These are phyloP conservation scores for Alcedo quadribrachys DNA, from an alignment of 2,797 vertebrate genomes.

Conservation along the genomic window DNA sequence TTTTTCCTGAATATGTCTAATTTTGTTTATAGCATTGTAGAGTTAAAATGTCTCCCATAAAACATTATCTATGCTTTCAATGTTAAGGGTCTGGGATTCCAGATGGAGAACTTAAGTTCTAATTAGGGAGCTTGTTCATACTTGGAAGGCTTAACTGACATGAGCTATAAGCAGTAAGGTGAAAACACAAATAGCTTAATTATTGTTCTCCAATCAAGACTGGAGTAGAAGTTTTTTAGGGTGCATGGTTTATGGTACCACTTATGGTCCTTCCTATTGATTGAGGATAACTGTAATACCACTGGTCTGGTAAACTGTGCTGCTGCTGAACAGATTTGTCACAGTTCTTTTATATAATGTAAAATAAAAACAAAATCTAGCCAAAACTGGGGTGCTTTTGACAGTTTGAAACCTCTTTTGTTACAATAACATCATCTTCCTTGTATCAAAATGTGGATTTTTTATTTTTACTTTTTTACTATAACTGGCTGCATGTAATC, in stretches of 20 bases:
- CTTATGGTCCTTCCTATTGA: neutral
- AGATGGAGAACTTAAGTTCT: neutral
- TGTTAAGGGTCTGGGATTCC: neutral
- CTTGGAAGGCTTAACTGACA: neutral
- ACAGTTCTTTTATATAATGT: neutral
- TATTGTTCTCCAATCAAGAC: neutral
- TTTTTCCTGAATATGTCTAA: fast-evolving
- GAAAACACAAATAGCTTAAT: neutral
- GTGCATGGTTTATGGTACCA: neutral
- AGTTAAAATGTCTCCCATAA: neutral
- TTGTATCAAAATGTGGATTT: neutral
- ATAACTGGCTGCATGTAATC: neutral
- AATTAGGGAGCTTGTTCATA: neutral
- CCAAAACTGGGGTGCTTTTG: neutral
- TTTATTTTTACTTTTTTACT: neutral
- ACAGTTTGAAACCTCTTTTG: neutral
- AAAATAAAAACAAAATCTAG: too few species aligned
- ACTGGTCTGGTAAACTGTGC: neutral
- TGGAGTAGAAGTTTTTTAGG: neutral
- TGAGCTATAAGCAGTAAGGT: neutral
- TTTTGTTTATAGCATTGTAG: neutral
- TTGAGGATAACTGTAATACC: neutral
- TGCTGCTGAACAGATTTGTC: neutral
- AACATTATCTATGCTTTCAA: neutral
- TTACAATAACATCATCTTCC: neutral